These are phyloP conservation scores for Poeciliopsis turrubarensis DNA, from an alignment of 2,113 vertebrate species.

Conservation along the genomic window DNA sequence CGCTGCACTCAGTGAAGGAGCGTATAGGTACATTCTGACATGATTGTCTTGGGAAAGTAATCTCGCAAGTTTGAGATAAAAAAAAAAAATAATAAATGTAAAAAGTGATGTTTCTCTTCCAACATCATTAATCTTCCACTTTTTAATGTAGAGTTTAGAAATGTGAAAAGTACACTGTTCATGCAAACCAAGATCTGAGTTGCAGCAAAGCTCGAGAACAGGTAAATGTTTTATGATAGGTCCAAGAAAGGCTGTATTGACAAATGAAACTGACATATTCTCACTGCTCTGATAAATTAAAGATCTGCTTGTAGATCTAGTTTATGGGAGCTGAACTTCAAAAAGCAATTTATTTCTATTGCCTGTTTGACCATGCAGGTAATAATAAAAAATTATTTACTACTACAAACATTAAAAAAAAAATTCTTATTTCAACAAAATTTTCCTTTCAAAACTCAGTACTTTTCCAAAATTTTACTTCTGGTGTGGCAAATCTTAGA, in stretches of 20 bases:
- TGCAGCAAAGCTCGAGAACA: not conserved
- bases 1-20: constrained; percentile 40
- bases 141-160: constrained; percentile 15
- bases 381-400: not conserved
- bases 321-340: not conserved
- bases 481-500: no score
- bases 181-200: constrained; percentile 17
- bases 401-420: not conserved
- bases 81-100: not conserved
- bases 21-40: constrained; percentile 28
- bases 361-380: not conserved
- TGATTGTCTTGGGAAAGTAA: constrained; percentile 30
- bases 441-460: not conserved
- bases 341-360: not conserved
- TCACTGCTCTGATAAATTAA: not conserved
- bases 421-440: not conserved
- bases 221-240: not conserved
- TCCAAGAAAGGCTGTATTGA: not conserved
- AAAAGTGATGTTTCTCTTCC: not conserved
- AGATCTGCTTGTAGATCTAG: no score
- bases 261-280: not conserved
- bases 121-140: constrained; percentile 8
- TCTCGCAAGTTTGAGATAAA: not conserved
- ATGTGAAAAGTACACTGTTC: not conserved
- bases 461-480: not conserved